Base-by-base conservation (phyloP, 2,113 vertebrate species). In the Aythya baeri region DNA sequence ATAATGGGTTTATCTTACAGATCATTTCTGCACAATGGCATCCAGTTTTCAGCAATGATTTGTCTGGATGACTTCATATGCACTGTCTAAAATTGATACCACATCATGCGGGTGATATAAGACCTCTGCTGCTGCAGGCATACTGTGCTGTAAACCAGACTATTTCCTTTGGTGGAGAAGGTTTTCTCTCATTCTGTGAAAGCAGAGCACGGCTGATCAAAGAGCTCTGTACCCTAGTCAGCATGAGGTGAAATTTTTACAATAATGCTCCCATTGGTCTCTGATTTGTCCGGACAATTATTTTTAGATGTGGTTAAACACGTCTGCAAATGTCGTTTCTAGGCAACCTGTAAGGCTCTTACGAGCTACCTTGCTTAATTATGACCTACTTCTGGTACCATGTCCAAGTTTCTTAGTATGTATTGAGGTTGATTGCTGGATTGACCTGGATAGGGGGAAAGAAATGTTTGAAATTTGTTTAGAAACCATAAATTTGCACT, bases 301-400 rank as follows among this genome's bases (percentile, higher is more conserved):
- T 97, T 97, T 96, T 97, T 94, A 97, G 94, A 94, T 59, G 79
- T 71, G 71, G 86, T 91, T 93, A 88, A 95, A 97, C 92, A 89
- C 63, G 93, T 88, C 94, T 95, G 91, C 77, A 90, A 94, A 74
- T 21, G 87, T 82, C 5, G 92, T 98, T 97, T 96, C 97, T 92
- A 97, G 97, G 97, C 97, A 97, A 97, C 96, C 90, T 94, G 26
- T 55, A 84, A 87, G 62, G 67, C 66, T 93, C 66, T 92, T 58
- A 61, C 13, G 16, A 95, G 82, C 79, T 96, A 94, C 87, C 96
- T 96, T 84, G 83, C 77, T 94, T 83, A 96, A 96, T 96, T 96
- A 92, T 92, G 95, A 96, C 95, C 95, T 94, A 95, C 93, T 96
- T 96, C 82, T 92, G 83, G 32, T 75, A 32, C 58, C 5, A 21